Percentiles rank a stretch among this genome's conserved stretches.
Evolutionary conservation across 2,797 vertebrate species (phyloP).

Genomic region (Pangasius macronema): DNA sequence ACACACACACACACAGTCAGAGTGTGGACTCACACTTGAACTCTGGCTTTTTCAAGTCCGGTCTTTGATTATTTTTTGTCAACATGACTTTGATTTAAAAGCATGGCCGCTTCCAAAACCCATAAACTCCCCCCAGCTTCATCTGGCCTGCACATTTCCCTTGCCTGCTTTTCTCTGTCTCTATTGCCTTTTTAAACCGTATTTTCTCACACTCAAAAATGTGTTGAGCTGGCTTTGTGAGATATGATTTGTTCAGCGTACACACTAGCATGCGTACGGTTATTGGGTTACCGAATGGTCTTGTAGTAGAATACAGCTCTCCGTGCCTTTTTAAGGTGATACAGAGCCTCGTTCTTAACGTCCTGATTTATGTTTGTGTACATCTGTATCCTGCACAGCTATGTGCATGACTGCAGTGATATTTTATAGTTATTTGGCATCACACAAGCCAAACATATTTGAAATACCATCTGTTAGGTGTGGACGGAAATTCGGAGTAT

Average conservation of each 20-base stretch:
- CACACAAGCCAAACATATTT: neutral
- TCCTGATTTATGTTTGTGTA: neutral
- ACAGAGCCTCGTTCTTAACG: neutral
- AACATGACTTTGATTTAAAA: conserved; percentile 62
- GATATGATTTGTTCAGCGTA: neutral
- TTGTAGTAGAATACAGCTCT: neutral
- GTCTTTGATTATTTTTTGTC: conserved; percentile 60
- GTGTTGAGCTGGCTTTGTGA: neutral
- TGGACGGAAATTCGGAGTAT: neutral
- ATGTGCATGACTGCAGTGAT: too few species aligned
- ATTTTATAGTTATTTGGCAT: neutral
- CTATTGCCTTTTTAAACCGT: conserved; percentile 34
- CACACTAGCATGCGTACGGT: neutral
- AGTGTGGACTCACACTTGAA: conserved; percentile 52
- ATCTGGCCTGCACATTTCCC: conserved; percentile 65
- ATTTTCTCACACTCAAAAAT: conserved; percentile 46
- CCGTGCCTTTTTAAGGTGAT: conserved; percentile 2
- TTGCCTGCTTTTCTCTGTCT: conserved; percentile 54
- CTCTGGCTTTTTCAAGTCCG: conserved; percentile 52
- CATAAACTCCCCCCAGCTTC: conserved; percentile 57
- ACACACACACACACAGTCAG: neutral
- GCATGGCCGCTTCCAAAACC: conserved; percentile 56
- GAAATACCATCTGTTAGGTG: neutral
- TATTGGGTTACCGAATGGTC: neutral
- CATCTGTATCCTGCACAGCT: neutral